Conservation (phyloP, 2,113 vertebrate species). For the Cyphomyrus plagiostoma region DNA sequence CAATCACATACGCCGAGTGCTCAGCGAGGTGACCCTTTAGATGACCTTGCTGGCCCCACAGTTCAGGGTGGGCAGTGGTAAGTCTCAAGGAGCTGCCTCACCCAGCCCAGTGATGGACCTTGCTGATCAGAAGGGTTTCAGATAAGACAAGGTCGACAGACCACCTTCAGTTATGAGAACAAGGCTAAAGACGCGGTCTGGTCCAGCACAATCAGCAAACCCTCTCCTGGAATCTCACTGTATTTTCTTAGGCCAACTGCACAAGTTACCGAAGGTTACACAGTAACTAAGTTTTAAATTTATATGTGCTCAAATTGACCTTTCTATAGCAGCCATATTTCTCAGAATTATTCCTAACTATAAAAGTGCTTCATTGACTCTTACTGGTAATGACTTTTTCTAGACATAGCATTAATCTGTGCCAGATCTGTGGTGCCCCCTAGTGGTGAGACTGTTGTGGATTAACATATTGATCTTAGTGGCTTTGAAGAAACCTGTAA, state of each 20-base stretch:
- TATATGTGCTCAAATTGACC: neutral
- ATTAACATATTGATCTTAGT: neutral
- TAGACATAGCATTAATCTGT: neutral
- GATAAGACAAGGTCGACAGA: constrained; percentile 11
- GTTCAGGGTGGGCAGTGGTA: neutral
- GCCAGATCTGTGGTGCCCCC: neutral
- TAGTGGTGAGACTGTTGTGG: neutral
- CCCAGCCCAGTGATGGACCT: neutral
- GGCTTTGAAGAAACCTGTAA: neutral
- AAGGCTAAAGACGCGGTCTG: neutral
- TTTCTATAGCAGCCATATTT: neutral
- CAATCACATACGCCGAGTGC: neutral
- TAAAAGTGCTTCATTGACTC: neutral
- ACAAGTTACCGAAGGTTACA: neutral
- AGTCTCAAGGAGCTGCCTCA: neutral
- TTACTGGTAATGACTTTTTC: neutral
- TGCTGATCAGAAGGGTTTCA: neutral
- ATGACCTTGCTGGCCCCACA: neutral
- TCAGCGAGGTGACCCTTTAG: neutral
- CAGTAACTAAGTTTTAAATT: neutral
- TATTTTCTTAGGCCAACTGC: neutral
- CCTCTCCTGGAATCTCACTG: neutral
- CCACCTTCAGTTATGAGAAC: neutral
- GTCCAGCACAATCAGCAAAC: neutral
- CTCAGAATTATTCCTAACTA: neutral